Conservation (phyloP, 2,113 vertebrate species). For the Xiphorhynchus elegans region DNA sequence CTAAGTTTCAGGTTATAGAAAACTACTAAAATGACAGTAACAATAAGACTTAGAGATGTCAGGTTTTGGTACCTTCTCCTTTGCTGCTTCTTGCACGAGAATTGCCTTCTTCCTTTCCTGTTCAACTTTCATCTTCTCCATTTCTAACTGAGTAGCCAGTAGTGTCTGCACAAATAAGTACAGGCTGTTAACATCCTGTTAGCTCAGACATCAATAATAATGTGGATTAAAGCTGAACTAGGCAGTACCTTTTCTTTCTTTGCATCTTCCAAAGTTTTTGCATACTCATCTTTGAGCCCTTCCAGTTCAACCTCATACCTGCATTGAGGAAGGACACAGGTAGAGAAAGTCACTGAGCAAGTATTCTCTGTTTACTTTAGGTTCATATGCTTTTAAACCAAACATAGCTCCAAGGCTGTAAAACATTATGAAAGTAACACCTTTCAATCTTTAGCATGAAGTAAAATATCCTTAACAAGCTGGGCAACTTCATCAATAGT, state of each 20-base stretch:
- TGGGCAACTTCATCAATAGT: not conserved
- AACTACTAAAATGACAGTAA: not conserved
- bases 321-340: not conserved
- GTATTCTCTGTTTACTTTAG: not conserved
- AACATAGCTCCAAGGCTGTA: not conserved
- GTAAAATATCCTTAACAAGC: not conserved
- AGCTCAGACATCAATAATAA: not conserved
- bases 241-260: slow-evolving; percentile 94
- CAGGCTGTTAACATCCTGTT: not conserved
- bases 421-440: not conserved
- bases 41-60: not conserved
- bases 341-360: not conserved
- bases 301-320: slow-evolving; percentile 92
- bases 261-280: slow-evolving; percentile 85
- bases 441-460: not conserved
- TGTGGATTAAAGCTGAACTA: not conserved
- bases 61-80: slow-evolving; percentile 86
- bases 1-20: not conserved
- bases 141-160: slow-evolving; percentile 92
- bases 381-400: not conserved
- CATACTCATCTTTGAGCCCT: slow-evolving; percentile 88
- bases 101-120: slow-evolving; percentile 96
- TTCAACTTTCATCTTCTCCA: slow-evolving; percentile 98
- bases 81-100: slow-evolving; percentile 90
- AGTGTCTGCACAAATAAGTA: slow-evolving; percentile 75